phyloP scores from a whole-genome alignment of 2,113 vertebrate species.

The Pycnonotus jocosus region DNA sequence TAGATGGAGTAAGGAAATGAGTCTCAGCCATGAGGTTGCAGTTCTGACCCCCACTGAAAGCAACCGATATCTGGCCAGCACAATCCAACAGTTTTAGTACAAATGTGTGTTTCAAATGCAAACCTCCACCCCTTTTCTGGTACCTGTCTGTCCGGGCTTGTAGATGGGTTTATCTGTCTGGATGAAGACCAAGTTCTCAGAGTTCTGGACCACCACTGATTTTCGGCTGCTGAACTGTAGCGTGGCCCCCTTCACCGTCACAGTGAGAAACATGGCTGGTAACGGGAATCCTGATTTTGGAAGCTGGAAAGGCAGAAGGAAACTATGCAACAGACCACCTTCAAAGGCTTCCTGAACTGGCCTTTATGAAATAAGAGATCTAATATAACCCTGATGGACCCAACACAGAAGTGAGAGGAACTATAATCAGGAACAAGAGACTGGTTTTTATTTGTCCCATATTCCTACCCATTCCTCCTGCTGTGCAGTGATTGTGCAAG shows the following conservation, averaged over 20 bases:
- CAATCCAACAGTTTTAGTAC: neutral
- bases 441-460: neutral
- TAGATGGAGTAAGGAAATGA: neutral
- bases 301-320: slow-evolving; percentile 34
- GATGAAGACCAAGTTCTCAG: slow-evolving; percentile 63
- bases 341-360: neutral
- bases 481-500: neutral
- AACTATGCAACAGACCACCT: neutral
- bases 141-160: slow-evolving; percentile 73
- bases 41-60: neutral
- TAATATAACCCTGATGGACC: neutral
- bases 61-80: neutral
- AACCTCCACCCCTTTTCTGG: neutral
- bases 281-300: neutral
- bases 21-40: neutral
- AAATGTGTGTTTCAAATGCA: neutral
- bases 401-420: neutral
- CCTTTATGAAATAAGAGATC: neutral
- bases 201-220: slow-evolving; percentile 29
- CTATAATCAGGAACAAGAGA: neutral
- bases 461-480: neutral
- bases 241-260: slow-evolving; percentile 52
- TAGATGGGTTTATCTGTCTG: slow-evolving; percentile 78
- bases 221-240: slow-evolving; percentile 58
- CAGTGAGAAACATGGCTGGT: slow-evolving; percentile 17